A percentile compares a stretch with the other conserved stretches of the same genome.
Conservation (phyloP, 2,888 invertebrate species). For the Schizaphis graminum region DNA sequence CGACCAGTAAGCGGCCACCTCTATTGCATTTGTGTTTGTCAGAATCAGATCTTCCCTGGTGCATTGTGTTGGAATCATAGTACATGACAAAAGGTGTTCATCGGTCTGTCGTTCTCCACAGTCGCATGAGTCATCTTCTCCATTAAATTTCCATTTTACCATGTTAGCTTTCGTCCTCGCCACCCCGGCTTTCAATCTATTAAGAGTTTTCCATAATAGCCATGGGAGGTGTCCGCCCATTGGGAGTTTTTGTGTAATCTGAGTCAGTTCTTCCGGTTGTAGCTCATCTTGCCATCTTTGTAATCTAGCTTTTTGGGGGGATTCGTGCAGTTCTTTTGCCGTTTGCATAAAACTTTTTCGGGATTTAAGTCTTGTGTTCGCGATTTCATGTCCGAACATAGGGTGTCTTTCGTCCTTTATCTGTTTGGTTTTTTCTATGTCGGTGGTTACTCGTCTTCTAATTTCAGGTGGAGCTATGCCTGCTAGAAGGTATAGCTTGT, state of each 20-base stretch:
- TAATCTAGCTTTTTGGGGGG: constrained; percentile 6
- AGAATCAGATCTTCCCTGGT: too few relatives aligned
- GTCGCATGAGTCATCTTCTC: too few relatives aligned
- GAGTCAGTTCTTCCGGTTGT: constrained; percentile 38
- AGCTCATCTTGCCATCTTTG: constrained; percentile 43
- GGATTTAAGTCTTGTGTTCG: constrained; percentile 24
- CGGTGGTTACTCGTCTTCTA: constrained; percentile 50
- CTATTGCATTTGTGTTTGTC: too few relatives aligned
- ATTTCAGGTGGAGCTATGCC: constrained; percentile 59
- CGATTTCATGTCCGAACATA: constrained; percentile 24
- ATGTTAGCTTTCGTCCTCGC: too few relatives aligned
- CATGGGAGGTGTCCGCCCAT: constrained; percentile 4
- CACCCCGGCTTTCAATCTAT: too few relatives aligned
- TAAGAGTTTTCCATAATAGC: neutral
- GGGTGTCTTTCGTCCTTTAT: constrained; percentile 29
- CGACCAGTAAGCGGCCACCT: too few relatives aligned
- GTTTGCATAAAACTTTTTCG: constrained; percentile 47
- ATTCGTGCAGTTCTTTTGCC: constrained; percentile 31
- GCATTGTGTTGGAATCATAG: too few relatives aligned
- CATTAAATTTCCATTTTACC: too few relatives aligned
- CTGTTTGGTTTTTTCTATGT: constrained; percentile 59
- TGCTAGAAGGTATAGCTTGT: constrained; percentile 48
- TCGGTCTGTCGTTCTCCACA: too few relatives aligned
- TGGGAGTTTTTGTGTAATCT: neutral
- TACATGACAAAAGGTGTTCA: too few relatives aligned